phyloP scores from a whole-genome alignment of 2,888 invertebrate species.

The Tolmerus cingulatus region DNA sequence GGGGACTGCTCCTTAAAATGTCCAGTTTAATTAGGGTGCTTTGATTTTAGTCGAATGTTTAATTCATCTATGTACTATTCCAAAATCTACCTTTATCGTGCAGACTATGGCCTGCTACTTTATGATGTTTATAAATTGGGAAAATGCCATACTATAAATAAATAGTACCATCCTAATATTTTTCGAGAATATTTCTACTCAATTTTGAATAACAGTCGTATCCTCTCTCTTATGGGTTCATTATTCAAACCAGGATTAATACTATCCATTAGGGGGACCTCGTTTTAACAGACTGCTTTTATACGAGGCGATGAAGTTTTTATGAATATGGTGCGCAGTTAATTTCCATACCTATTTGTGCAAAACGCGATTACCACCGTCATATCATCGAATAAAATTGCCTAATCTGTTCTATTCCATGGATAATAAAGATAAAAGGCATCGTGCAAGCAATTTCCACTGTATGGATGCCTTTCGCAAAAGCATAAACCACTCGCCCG shows the following conservation, averaged over 20 bases:
- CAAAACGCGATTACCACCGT: neutral
- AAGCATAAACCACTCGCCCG: neutral
- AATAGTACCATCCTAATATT: neutral
- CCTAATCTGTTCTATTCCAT: neutral
- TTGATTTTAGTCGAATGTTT: neutral
- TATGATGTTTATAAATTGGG: neutral
- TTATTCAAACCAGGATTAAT: neutral
- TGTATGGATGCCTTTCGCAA: neutral
- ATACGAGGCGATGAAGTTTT: neutral
- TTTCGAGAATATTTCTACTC: neutral
- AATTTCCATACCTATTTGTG: neutral
- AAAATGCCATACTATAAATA: neutral
- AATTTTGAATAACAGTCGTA: neutral
- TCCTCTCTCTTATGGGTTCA: neutral
- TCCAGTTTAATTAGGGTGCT: neutral
- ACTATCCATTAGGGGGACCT: neutral
- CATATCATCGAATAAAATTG: neutral
- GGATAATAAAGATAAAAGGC: neutral
- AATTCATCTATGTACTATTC: neutral
- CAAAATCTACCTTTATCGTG: neutral
- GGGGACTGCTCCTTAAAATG: neutral
- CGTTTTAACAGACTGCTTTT: neutral
- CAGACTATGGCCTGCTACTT: neutral
- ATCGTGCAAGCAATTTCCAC: neutral
- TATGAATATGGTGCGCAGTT: neutral